These are phyloP conservation scores for Drosophila aldrichi DNA, from an alignment of 2,888 invertebrate species.

Conservation along the genomic window DNA sequence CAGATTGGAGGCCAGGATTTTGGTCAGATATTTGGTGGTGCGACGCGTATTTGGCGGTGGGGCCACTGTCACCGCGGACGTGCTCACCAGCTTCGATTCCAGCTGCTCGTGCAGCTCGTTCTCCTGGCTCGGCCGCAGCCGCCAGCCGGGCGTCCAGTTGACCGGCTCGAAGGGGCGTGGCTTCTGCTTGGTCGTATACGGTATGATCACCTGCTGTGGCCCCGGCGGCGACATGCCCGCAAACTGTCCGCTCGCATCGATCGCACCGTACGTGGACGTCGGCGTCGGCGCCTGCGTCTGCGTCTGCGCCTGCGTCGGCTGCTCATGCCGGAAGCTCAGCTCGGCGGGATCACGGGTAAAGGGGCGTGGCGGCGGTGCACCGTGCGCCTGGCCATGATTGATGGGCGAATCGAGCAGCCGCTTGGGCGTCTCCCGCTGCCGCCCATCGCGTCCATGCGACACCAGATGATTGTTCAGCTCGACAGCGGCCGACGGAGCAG, in stretches of 20 bases:
- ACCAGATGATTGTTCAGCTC: slow-evolving; percentile 67
- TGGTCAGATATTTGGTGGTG: slow-evolving; percentile 82
- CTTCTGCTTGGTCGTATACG: slow-evolving; percentile 89
- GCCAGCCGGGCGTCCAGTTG: slow-evolving; percentile 68
- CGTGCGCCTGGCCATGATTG: slow-evolving; percentile 52
- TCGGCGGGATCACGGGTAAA: slow-evolving; percentile 85
- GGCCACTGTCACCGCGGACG: slow-evolving; percentile 82
- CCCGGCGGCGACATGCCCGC: slow-evolving; percentile 81
- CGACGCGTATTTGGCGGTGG: slow-evolving; percentile 79
- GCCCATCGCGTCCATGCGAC: slow-evolving; percentile 14
- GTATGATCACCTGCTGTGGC: slow-evolving; percentile 92
- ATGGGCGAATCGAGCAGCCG: slow-evolving; percentile 87
- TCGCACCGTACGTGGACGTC: slow-evolving; percentile 83
- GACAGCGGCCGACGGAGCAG: slow-evolving; percentile 36
- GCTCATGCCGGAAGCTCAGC: slow-evolving; percentile 65
- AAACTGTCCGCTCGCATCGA: slow-evolving; percentile 84
- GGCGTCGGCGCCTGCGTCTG: slow-evolving; percentile 76
- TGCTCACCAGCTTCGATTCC: slow-evolving; percentile 85
- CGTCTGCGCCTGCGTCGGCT: slow-evolving; percentile 39
- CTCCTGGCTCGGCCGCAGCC: slow-evolving; percentile 45
- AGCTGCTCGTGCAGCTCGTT: slow-evolving; percentile 86
- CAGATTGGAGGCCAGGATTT: slow-evolving; percentile 86
- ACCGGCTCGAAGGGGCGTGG: slow-evolving; percentile 86
- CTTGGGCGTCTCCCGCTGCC: slow-evolving; percentile 83
- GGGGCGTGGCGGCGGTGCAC: slow-evolving; percentile 85